These are phyloP conservation scores for Neuroscelio doddi DNA, from an alignment of 2,888 invertebrate species.

Conservation along the genomic window DNA sequence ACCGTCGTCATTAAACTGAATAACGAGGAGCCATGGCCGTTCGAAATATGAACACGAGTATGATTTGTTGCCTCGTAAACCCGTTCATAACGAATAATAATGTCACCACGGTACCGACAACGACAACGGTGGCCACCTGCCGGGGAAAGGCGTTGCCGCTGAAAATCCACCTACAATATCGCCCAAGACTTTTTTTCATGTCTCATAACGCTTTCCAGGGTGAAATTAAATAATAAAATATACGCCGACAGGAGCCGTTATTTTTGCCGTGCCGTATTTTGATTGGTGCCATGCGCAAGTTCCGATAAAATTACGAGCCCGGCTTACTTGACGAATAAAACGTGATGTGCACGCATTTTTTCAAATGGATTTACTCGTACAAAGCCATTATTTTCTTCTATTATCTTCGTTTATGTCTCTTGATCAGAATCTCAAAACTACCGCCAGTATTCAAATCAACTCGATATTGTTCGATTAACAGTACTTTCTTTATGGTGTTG, in stretches of 20 bases:
- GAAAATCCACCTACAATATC: slow-evolving; percentile 70
- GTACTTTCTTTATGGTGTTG: no score
- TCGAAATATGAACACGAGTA: slow-evolving; percentile 72
- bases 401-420: no score
- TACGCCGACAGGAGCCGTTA: slow-evolving; percentile 48
- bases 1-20: slow-evolving; percentile 70
- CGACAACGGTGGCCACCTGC: slow-evolving; percentile 48
- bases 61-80: slow-evolving; percentile 73
- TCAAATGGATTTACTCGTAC: no score
- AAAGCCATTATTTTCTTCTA: no score
- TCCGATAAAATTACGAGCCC: slow-evolving; percentile 16
- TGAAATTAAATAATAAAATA: slow-evolving; percentile 72
- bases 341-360: no score
- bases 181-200: slow-evolving; percentile 67
- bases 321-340: slow-evolving; percentile 21
- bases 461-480: no score
- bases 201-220: slow-evolving; percentile 64
- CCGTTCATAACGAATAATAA: slow-evolving; percentile 72
- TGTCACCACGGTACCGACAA: slow-evolving; percentile 63
- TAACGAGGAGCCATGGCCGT: slow-evolving; percentile 69
- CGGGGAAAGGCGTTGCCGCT: slow-evolving; percentile 43
- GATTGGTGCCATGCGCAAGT: slow-evolving; percentile 7
- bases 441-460: no score
- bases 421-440: no score
- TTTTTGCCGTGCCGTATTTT: slow-evolving; percentile 13